Evolutionary conservation across 1,140 invertebrate genomes (phyloP).

Genomic region (Battus philenor): DNA sequence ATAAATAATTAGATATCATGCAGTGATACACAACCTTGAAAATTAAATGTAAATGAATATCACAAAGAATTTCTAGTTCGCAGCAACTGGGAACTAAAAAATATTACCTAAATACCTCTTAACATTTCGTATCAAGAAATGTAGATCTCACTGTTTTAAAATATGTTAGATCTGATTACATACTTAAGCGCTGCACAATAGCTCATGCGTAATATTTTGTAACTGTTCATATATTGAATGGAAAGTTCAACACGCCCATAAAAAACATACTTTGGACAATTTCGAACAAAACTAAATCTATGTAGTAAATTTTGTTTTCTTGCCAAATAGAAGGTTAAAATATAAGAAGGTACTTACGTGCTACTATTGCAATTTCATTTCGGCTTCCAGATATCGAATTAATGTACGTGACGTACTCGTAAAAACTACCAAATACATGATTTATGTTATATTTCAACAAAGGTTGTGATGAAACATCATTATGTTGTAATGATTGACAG

Average conservation of each 20-base stretch:
- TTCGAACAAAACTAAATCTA: no score
- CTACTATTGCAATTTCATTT: neutral
- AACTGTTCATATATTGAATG: no score
- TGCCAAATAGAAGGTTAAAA: slow-evolving; percentile 5
- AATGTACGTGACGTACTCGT: slow-evolving; percentile 49
- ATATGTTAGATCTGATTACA: slow-evolving; percentile 16
- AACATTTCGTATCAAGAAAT: slow-evolving; percentile 4
- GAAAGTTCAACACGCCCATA: no score
- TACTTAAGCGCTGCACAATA: slow-evolving; percentile 6
- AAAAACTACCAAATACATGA: slow-evolving; percentile 52
- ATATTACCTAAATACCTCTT: slow-evolving; percentile 10
- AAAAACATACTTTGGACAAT: no score
- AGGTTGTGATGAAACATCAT: slow-evolving; percentile 67
- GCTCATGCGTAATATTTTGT: no score
- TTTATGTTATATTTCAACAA: slow-evolving; percentile 58
- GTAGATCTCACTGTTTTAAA: slow-evolving; percentile 14
- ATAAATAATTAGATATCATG: no score
- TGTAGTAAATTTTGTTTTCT: slow-evolving; percentile 15
- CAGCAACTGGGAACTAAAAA: no score
- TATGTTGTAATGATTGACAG: slow-evolving; percentile 41
- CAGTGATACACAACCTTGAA: slow-evolving; percentile 3
- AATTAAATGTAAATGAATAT: no score
- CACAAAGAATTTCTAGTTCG: no score
- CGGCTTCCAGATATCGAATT: slow-evolving; percentile 15
- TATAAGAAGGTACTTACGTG: slow-evolving; percentile 10